phyloP scores from a whole-genome alignment of 30 jellyfish, hydroid and myxozoan species.

The Nemopilema nomurai region DNA sequence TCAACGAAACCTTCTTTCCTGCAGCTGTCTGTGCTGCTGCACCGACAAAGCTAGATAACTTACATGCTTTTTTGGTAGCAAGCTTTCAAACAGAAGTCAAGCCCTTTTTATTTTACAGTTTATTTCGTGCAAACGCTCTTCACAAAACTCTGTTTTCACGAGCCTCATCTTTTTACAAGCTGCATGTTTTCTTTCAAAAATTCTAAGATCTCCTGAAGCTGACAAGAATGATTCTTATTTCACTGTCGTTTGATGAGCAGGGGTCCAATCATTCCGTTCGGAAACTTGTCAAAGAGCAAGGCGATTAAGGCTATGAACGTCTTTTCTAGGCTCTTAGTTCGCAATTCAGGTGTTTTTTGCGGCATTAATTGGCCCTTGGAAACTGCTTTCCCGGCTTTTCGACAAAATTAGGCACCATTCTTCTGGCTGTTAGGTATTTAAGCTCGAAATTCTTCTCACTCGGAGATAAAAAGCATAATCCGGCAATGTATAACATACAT shows the following conservation, averaged over 20 bases:
- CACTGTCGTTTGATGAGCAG: not conserved
- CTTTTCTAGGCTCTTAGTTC: not conserved
- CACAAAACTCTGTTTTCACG: no score
- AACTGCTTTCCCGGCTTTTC: not conserved
- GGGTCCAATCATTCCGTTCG: not conserved
- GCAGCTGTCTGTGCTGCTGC: no score
- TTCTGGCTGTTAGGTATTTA: not conserved
- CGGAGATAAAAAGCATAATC: constrained; percentile 32
- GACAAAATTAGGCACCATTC: not conserved
- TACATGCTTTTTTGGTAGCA: no score
- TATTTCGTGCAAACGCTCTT: no score
- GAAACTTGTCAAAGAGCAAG: not conserved
- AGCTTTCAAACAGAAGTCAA: no score
- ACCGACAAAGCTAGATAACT: no score
- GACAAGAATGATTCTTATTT: not conserved
- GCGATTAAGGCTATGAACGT: not conserved
- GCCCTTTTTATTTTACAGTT: no score
- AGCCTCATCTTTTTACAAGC: no score
- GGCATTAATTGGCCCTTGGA: not conserved
- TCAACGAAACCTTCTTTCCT: no score
- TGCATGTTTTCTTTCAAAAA: not conserved
- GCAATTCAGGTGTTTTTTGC: not conserved
- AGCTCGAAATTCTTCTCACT: constrained; percentile 18
- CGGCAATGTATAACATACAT: constrained; percentile 2
- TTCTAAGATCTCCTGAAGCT: not conserved